Evolutionary conservation across 30 jellyfish, hydroid and myxozoan species (phyloP).

Genomic region (Turritopsis dohrnii): DNA sequence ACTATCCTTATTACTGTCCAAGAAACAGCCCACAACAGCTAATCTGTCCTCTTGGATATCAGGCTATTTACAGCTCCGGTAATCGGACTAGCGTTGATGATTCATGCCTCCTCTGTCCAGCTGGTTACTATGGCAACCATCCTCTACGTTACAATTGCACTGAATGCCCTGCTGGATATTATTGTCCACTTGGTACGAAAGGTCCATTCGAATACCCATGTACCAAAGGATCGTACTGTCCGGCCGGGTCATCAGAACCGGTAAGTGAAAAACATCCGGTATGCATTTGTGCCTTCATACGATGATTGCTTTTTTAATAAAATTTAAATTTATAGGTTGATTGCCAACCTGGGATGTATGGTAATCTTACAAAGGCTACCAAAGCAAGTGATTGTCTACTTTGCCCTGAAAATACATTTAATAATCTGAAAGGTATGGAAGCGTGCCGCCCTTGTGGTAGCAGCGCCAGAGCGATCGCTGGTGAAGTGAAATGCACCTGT

Average conservation of each 20-base stretch:
- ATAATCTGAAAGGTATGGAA: constrained; percentile 52
- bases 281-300: background rate
- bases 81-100: constrained; percentile 62
- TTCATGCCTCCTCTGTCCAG: constrained; percentile 82
- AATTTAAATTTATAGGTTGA: constrained; percentile 46
- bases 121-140: constrained; percentile 89
- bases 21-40: constrained; percentile 53
- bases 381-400: constrained; percentile 64
- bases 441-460: constrained; percentile 99
- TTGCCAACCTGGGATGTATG: constrained; percentile 94
- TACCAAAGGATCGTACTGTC: constrained; percentile 87
- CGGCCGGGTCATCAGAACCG: constrained; percentile 60
- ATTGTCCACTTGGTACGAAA: constrained; percentile 85
- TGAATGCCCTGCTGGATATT: constrained; percentile 82
- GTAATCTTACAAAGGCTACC: constrained; percentile 71
- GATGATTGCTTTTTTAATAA: background rate
- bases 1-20: constrained; percentile 90
- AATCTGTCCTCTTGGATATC: constrained; percentile 84
- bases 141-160: constrained; percentile 67
- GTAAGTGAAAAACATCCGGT: constrained; percentile 34
- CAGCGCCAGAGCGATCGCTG: constrained; percentile 72
- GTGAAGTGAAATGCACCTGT: constrained; percentile 66
- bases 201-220: constrained; percentile 82
- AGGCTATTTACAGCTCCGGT: constrained; percentile 62
- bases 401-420: constrained; percentile 84